Evolutionary conservation across 2,888 invertebrate species (phyloP).

Genomic region (Lasioglossum vierecki): DNA sequence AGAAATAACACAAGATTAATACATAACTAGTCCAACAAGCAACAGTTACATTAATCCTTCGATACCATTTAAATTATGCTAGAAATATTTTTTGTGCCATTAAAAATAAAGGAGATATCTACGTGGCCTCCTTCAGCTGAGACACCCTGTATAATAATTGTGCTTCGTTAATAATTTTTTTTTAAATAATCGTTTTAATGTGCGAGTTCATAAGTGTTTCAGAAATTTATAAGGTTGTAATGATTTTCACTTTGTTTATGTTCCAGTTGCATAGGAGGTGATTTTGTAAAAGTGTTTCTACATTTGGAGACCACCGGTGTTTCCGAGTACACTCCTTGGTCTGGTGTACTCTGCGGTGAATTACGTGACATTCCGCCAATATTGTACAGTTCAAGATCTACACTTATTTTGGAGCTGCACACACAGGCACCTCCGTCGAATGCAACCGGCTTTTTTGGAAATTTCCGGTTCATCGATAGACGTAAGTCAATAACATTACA

Average conservation of each 20-base stretch:
- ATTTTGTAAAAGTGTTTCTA: constrained; percentile 91
- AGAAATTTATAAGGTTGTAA: background rate
- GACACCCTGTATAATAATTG: no score
- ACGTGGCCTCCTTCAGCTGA: no score
- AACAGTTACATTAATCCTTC: no score
- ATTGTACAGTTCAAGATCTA: constrained; percentile 90
- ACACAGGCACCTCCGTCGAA: constrained; percentile 85
- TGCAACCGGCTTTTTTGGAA: constrained; percentile 90
- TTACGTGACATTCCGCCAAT: constrained; percentile 89
- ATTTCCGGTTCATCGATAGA: constrained; percentile 91
- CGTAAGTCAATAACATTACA: constrained; percentile 85
- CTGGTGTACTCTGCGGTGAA: constrained; percentile 89
- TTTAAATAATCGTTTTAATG: no score
- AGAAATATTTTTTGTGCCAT: no score
- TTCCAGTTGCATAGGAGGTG: constrained; percentile 90
- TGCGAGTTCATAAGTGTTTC: background rate
- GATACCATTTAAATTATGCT: no score
- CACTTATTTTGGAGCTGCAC: constrained; percentile 91
- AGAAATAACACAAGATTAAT: no score
- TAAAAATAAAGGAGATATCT: no score
- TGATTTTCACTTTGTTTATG: constrained; percentile 69
- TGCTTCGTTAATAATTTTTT: no score
- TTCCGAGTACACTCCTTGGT: constrained; percentile 91
- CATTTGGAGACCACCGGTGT: constrained; percentile 90
- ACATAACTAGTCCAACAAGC: no score